Base-by-base conservation (phyloP, 1,140 invertebrate genomes). In the Anoplolepis gracilipes region DNA sequence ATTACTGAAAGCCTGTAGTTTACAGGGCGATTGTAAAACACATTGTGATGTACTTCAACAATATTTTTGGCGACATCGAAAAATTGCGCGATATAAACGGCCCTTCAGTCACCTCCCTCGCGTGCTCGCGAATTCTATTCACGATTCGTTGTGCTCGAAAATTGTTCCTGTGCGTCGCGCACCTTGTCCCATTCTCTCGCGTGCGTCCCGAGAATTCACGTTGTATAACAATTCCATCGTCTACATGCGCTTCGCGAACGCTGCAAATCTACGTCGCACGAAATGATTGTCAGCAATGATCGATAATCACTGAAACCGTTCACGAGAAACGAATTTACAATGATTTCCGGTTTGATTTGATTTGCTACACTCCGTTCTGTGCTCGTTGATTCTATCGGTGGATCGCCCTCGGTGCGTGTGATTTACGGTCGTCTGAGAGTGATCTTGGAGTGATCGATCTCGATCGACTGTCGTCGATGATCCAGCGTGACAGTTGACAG, bases 241-340 rank as follows among this genome's bases (percentile, higher is more conserved):
- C 13, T 22, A 30, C 59, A 53, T 22, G 46, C 57, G 36, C n/a
- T 65, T 7, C 36, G 33, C 73, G 76, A 16, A n/a, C 70, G 39
- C 46, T n/a, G 59, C 53, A 75, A 39, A 81, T 25, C 25, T 30
- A 39, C 39, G 36, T 84, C 64, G 16, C 65, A 53, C 39, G 57
- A 79, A 75, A 85, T 81, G 87, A 88, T 88, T 81, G 87, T 88
- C 87, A 82, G 46, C 61, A 39, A 79, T 85, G 53, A 78, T 61
- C 59, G 70, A 53, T 61, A 67, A 39, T 30, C 42, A 57, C 1
- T 36, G 53, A 69, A 67, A 42, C n/a, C 16, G 69, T 33, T n/a
- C 72, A n/a, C 57, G 42, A 28, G 59, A 46, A 46, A 73, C 49
- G 28, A 84, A 46, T 70, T 76, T 55, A 7, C 64, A 16, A 46